Evolutionary conservation across 1,140 invertebrate genomes (phyloP).

Genomic region (Achatina immaculata): DNA sequence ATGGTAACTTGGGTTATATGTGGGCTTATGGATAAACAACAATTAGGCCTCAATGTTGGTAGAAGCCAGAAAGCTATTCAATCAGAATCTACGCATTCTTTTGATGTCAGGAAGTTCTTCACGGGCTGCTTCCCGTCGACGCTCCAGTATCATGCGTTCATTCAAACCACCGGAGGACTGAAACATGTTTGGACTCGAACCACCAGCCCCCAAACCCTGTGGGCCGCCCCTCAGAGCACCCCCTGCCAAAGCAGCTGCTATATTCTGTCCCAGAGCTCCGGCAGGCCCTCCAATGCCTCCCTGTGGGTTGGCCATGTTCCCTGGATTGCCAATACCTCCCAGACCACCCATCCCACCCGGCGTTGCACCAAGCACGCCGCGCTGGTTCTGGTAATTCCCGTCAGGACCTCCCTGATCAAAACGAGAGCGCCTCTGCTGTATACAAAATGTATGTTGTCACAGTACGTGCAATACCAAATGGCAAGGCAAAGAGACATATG

Average conservation of each 20-base stretch:
- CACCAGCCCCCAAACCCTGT: constrained; percentile 27
- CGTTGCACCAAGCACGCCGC: constrained; percentile 39
- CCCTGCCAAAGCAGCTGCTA: constrained; percentile 4
- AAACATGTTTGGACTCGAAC: constrained; percentile 25
- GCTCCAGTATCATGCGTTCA: constrained; percentile 42
- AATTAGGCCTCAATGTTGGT: too few relatives aligned
- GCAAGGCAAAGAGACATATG: neutral
- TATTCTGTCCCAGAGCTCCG: constrained; percentile 1
- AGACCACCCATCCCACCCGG: constrained; percentile 32
- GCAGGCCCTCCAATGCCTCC: neutral
- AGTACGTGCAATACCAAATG: neutral
- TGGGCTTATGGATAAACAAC: too few relatives aligned
- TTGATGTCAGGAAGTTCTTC: constrained; percentile 53
- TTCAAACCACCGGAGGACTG: constrained; percentile 22
- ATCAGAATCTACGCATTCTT: constrained; percentile 53
- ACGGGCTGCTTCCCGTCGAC: constrained; percentile 43
- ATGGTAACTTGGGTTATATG: too few relatives aligned
- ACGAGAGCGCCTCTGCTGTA: constrained; percentile 31
- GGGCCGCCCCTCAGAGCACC: neutral
- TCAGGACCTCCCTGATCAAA: constrained; percentile 44
- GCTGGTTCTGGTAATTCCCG: constrained; percentile 28
- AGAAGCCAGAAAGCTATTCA: neutral
- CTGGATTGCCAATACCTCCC: constrained; percentile 12
- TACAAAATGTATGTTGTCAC: neutral
- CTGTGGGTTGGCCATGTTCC: neutral